These are phyloP conservation scores for Samia ricini DNA, from an alignment of 1,140 invertebrate genomes.

Conservation along the genomic window DNA sequence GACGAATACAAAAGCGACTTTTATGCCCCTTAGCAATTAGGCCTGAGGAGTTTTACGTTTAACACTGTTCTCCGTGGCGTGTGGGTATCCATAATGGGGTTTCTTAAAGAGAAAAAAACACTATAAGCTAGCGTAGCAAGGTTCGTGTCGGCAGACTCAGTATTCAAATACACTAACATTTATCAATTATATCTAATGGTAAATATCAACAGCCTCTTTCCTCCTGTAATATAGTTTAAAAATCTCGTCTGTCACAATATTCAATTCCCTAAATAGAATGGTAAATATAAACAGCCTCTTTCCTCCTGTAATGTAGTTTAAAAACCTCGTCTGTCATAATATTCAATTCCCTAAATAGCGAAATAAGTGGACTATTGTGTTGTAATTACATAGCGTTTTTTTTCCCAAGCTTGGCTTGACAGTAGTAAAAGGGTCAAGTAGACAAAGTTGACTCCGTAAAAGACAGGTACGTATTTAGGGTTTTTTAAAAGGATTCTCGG, in stretches of 20 bases:
- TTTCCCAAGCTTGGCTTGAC: background rate
- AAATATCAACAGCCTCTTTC: background rate
- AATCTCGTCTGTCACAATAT: background rate
- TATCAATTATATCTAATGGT: no score
- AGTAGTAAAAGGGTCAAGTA: background rate
- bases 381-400: background rate
- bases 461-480: background rate
- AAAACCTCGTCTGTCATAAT: background rate
- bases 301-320: background rate
- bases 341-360: background rate
- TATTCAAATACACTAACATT: no score
- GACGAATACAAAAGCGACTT: no score
- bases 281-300: background rate
- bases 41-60: no score
- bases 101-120: no score
- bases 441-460: background rate
- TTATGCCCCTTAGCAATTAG: no score
- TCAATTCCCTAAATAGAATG: background rate
- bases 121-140: no score
- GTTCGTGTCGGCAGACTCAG: no score
- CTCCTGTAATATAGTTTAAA: background rate
- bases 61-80: no score
- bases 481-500: background rate
- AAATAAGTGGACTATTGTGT: background rate
- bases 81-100: no score